These are phyloP conservation scores for Lepidochrysops patricia DNA, from an alignment of 2,888 invertebrate genomes.

Conservation along the genomic window DNA sequence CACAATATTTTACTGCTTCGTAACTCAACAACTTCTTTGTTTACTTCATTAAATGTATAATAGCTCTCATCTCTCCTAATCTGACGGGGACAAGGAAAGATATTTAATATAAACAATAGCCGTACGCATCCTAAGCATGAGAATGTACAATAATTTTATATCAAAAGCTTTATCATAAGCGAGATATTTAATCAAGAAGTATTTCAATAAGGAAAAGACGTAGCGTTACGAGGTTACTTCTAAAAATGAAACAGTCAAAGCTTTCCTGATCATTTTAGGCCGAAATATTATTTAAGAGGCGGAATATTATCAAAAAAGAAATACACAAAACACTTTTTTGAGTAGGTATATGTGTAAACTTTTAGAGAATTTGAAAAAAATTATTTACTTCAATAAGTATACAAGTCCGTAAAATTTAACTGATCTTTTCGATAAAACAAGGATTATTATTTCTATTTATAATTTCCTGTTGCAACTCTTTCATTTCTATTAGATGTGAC, in stretches of 20 bases:
- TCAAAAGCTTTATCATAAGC: constrained; percentile 2
- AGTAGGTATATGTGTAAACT: too few species aligned
- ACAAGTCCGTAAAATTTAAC: too few species aligned
- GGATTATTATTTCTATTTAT: too few species aligned
- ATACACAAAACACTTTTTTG: too few species aligned
- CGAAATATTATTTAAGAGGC: constrained; percentile 36
- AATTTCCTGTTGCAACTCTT: too few species aligned
- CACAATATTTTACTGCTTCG: background rate
- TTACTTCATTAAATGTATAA: background rate
- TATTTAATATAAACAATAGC: background rate
- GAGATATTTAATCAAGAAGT: constrained; percentile 1
- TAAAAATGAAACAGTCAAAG: constrained; percentile 48
- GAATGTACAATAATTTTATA: background rate
- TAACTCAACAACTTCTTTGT: background rate
- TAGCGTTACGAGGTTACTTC: constrained; percentile 37
- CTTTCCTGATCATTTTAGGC: constrained; percentile 44
- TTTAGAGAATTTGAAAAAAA: too few species aligned
- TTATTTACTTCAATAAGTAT: too few species aligned
- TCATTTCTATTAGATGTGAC: too few species aligned
- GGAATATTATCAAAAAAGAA: too few species aligned
- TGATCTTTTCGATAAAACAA: too few species aligned
- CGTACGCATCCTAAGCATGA: background rate
- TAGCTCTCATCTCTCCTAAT: background rate
- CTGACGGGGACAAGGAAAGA: background rate
- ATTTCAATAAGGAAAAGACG: constrained; percentile 9